These are phyloP conservation scores for Dascyllus trimaculatus DNA, from an alignment of 2,113 vertebrate species.

Conservation along the genomic window DNA sequence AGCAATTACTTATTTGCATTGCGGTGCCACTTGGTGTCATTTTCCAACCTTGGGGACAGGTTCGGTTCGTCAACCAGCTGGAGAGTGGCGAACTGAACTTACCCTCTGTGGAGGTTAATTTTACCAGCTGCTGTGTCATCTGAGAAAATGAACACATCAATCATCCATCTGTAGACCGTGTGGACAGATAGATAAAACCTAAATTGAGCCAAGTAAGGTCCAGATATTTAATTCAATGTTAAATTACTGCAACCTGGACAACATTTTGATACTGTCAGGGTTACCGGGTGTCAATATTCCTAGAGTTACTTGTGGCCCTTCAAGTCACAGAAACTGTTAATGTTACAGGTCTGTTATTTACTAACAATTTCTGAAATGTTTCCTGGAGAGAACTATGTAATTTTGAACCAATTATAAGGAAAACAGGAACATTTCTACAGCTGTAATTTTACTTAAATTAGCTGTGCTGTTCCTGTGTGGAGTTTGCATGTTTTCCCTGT, in stretches of 20 bases:
- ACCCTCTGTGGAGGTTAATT: slow-evolving; percentile 7
- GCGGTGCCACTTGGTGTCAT: neutral
- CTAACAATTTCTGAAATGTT: neutral
- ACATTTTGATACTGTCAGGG: neutral
- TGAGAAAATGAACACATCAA: slow-evolving; percentile 12
- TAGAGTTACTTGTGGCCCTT: too few species aligned
- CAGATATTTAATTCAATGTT: neutral
- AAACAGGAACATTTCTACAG: neutral
- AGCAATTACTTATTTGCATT: slow-evolving; percentile 14
- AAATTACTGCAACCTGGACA: neutral
- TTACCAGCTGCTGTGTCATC: slow-evolving; percentile 32
- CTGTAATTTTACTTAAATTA: neutral
- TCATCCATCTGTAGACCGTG: slow-evolving; percentile 3
- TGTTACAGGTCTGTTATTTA: too few species aligned
- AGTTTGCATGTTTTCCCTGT: too few species aligned
- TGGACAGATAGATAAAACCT: neutral
- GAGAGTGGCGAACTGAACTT: neutral
- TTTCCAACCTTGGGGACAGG: slow-evolving; percentile 9
- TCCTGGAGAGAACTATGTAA: neutral
- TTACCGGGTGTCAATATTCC: neutral
- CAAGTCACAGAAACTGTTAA: neutral
- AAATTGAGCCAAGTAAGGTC: neutral
- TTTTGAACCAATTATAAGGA: neutral
- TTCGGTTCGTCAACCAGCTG: slow-evolving; percentile 3
- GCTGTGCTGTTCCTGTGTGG: neutral